Evolutionary conservation across 2,888 invertebrate genomes (phyloP), one percentile per base, ranked within the genome.

Genomic region (Halocaridina rubra): DNA sequence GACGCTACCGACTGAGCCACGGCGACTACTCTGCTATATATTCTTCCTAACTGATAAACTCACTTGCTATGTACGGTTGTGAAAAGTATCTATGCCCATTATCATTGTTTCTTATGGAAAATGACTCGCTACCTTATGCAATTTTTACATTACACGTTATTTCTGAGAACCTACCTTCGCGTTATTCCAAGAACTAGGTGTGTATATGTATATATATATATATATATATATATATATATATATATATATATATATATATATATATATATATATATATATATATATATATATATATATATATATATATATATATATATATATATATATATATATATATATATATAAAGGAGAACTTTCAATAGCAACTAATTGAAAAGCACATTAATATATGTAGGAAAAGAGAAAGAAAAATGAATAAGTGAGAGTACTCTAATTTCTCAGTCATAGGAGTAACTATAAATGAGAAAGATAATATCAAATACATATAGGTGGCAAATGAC

Each of bases 291-390:
- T 3, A 74, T 39, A 24, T 33, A 46, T 46, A 19, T 4, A 24
- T 24, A 19, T 46, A 27, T 75, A 75, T 75, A 75, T 75, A 75
- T 75, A 57, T 75, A 57, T 53, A 75, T 75, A 75, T 75, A 57
- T 75, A 75, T 53, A 75, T 75, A 75, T 75, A 75, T 75, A 75
- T 75, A 75, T 75, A 75, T 75, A 75, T 75, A 75, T 75, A 75
- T 75, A 75, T 75, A 75, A 57, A 75, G 53, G 8, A 16, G 8
- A n/a, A 29, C 33, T 2, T 16, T 64, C 3, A 13, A 24, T 29
- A 64, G 19, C 22, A 64, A 64, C 4, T 3, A 16, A 24, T 29
- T 19, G 2, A 64, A 64, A 64, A 16, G 2, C 16, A 64, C 8
- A 64, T 22, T 64, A 29, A 24, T 0, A 64, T 59, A n/a, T 59